Evolutionary conservation across 2,888 invertebrate genomes (phyloP), one percentile per base, ranked within the genome.

Genomic region (Crossocerus cetratus): DNA sequence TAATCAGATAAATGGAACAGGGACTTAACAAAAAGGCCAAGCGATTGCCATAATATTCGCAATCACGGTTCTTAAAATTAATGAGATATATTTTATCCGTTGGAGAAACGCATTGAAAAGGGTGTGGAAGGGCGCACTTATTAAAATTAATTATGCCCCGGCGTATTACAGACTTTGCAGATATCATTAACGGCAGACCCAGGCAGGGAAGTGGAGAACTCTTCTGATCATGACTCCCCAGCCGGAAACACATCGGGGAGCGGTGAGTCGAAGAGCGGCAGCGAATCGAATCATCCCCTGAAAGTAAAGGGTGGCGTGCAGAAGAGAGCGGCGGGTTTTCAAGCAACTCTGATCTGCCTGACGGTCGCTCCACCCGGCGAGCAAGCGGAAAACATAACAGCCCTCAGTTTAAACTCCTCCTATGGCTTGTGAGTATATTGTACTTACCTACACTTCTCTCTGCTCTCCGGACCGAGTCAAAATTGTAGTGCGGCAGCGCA

Each of bases 311-410:
- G 93, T 63, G 97, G 97, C 45, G 91, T 93, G 74, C 94, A 95
- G 87, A 96, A 98, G 88, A 95, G 98, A 91, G 94, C 96, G 53
- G 93, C 98, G n/a, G 99, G 99, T 81, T 99, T 98, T 93, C 99
- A 99, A 93, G 97, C 98, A 60, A 96, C 98, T 88, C 93, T 99
- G 80, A 96, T 98, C 82, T 98, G 98, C 91, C 92, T 99, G 88
- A 97, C 99, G 86, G 95, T 95, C 63, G 96, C 96, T 92, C 92
- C 93, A 76, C 94, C 94, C 86, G 94, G 94, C 57, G 94, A 94
- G 91, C 94, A 96, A 86, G 95, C 98, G 84, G 95, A 96, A 91
- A 94, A 94, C 90, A 95, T 99, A 89, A 94, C 97, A 83, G 94
- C 98, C 81, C 94, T 99, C 88, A 95, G 97, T 86, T 93, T 99